Conservation (phyloP, 2,888 invertebrate species). For the Eupithecia exiguata region DNA sequence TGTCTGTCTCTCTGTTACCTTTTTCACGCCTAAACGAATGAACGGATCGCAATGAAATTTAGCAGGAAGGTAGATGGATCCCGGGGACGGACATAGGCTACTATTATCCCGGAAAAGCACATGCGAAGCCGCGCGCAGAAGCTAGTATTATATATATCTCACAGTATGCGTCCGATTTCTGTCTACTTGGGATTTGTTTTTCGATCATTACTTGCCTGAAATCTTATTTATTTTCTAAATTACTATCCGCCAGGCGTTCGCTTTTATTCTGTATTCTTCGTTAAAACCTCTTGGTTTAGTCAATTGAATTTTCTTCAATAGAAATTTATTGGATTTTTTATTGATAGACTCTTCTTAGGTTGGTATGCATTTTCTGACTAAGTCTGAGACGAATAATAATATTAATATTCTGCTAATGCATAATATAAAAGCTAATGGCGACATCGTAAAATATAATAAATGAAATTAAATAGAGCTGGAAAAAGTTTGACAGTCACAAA, state of each 20-base stretch:
- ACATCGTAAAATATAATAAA: background rate
- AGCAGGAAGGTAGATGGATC: no score
- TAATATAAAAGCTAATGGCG: background rate
- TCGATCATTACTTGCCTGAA: background rate
- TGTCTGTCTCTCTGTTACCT: no score
- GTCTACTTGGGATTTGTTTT: background rate
- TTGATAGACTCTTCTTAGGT: background rate
- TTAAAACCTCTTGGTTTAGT: conserved; percentile 5
- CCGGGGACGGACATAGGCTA: no score
- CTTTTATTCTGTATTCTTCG: conserved; percentile 8
- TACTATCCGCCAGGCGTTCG: background rate
- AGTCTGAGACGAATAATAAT: conserved; percentile 10
- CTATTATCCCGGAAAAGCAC: no score
- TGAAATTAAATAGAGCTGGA: no score
- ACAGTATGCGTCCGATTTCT: background rate
- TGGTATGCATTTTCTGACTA: conserved; percentile 8
- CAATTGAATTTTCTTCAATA: conserved; percentile 12
- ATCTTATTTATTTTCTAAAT: background rate
- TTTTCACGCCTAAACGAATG: no score
- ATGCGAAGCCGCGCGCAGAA: no score
- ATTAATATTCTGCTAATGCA: background rate
- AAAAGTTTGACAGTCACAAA: background rate
- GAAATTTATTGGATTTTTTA: conserved; percentile 17
- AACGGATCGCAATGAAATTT: no score
- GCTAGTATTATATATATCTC: no score